These are phyloP conservation scores for Poeciliopsis prolifica DNA, from an alignment of 2,113 vertebrate genomes.

Conservation along the genomic window DNA sequence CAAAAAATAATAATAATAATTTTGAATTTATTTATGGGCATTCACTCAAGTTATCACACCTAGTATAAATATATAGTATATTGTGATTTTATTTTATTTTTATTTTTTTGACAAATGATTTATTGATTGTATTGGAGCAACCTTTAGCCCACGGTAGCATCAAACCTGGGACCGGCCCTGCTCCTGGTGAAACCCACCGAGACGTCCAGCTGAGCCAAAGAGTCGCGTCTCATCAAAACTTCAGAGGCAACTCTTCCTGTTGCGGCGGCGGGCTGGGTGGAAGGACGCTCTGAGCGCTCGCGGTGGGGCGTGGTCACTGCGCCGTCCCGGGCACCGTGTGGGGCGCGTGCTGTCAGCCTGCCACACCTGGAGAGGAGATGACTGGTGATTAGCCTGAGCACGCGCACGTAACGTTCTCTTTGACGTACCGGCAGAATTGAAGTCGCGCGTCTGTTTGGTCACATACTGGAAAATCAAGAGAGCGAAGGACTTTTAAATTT, in stretches of 20 bases:
- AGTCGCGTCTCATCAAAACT: no score
- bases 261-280: background rate
- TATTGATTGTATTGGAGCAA: no score
- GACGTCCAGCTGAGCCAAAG: no score
- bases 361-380: slow-evolving; percentile 60
- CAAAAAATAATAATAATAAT: no score
- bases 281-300: background rate
- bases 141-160: no score
- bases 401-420: background rate
- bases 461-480: background rate
- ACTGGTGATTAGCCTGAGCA: slow-evolving; percentile 1
- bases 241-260: background rate
- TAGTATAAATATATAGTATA: no score
- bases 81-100: no score
- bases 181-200: no score
- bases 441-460: background rate
- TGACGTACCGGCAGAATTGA: background rate
- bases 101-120: no score
- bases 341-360: slow-evolving; percentile 44
- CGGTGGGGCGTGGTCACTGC: slow-evolving; percentile 39
- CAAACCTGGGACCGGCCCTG: no score
- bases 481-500: background rate
- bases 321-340: slow-evolving; percentile 4
- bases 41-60: no score
- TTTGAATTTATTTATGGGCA: no score